phyloP scores from a whole-genome alignment of 1,140 invertebrate species.

The Goniozus legneri region DNA sequence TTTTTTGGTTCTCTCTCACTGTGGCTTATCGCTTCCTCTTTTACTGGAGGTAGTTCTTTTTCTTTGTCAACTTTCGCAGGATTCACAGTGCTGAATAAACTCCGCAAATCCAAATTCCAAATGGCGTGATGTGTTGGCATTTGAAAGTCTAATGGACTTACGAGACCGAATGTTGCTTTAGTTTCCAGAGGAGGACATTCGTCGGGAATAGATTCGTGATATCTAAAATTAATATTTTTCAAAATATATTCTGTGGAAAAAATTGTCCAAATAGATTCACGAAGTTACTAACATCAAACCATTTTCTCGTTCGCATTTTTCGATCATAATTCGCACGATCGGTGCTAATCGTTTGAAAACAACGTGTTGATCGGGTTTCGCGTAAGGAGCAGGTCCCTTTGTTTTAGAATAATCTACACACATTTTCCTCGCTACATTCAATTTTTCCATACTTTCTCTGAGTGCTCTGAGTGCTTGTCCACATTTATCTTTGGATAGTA shows the following conservation, averaged over 20 bases:
- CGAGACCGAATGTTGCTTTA: constrained; percentile 68
- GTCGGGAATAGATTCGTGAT: constrained; percentile 66
- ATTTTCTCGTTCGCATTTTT: constrained; percentile 73
- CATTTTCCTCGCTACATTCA: constrained; percentile 55
- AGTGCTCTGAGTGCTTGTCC: constrained; percentile 67
- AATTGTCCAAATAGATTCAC: background rate
- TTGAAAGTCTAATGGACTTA: constrained; percentile 63
- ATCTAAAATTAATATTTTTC: constrained; percentile 49
- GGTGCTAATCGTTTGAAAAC: constrained; percentile 66
- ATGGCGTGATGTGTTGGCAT: constrained; percentile 55
- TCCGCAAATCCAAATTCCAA: constrained; percentile 55
- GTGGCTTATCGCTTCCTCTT: constrained; percentile 63
- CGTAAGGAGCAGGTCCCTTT: constrained; percentile 60
- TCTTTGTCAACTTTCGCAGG: constrained; percentile 44
- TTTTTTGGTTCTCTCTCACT: constrained; percentile 64
- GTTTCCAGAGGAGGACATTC: constrained; percentile 62
- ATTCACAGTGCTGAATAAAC: constrained; percentile 21
- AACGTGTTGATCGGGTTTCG: constrained; percentile 63
- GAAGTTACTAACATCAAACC: constrained; percentile 62
- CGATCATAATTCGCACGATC: constrained; percentile 61
- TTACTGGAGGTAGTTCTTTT: constrained; percentile 62
- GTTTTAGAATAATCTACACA: constrained; percentile 63
- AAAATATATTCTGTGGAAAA: constrained; percentile 3
- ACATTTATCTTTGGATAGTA: constrained; percentile 68
- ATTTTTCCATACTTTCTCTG: constrained; percentile 61